phyloP scores from a whole-genome alignment of 64 coral and sea anemone species.

The Montipora cactus region DNA sequence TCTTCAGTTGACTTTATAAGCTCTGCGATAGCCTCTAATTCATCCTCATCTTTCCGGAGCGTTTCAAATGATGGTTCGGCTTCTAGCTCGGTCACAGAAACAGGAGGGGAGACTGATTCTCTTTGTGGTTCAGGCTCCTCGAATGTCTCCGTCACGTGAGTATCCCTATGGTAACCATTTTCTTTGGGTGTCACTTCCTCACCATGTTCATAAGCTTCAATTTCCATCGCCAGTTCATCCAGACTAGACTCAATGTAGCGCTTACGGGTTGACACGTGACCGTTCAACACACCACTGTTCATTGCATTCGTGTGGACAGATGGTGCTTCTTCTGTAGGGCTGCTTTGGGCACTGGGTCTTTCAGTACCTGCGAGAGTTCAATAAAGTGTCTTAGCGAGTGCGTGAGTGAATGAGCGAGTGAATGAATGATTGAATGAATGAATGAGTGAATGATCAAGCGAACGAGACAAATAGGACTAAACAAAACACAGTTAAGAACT shows the following conservation, averaged over 20 bases:
- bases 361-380: neutral
- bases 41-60: neutral
- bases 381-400: neutral
- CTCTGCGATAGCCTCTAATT: neutral
- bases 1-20: neutral
- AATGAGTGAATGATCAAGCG: too few relatives aligned
- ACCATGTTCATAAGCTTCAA: slow-evolving; percentile 79
- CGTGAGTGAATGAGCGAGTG: too few relatives aligned
- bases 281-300: slow-evolving; percentile 38
- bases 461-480: too few relatives aligned
- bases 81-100: neutral
- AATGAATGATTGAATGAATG: too few relatives aligned
- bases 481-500: too few relatives aligned
- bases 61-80: neutral
- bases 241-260: slow-evolving; percentile 86
- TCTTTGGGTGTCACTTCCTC: neutral
- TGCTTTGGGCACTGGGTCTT: slow-evolving; percentile 29
- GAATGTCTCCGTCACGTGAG: neutral
- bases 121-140: neutral
- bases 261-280: slow-evolving; percentile 61
- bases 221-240: slow-evolving; percentile 90
- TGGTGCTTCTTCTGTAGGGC: slow-evolving; percentile 38
- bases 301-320: slow-evolving; percentile 17
- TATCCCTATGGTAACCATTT: neutral
- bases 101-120: neutral